These are phyloP conservation scores for Aphidoletes aphidimyza DNA, from an alignment of 2,888 invertebrate genomes.

Conservation along the genomic window DNA sequence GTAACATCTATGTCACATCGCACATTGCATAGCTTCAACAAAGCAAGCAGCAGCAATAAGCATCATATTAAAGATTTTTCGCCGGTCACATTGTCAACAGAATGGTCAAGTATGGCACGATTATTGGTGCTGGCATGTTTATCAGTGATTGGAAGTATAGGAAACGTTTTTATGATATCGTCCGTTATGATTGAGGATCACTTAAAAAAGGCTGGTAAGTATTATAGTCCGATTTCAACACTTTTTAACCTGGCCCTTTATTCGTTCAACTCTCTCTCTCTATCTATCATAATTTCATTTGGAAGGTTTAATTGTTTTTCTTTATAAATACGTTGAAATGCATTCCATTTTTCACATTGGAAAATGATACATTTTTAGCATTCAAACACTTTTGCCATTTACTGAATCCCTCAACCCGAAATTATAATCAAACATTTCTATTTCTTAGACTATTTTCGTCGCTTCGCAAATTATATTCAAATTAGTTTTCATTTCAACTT, in stretches of 20 bases:
- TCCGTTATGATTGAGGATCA: conserved; percentile 79
- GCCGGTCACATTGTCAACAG: conserved; percentile 73
- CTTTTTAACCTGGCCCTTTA: neutral
- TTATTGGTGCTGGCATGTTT: conserved; percentile 74
- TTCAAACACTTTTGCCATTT: too few species aligned
- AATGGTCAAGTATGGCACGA: conserved; percentile 76
- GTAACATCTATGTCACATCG: neutral
- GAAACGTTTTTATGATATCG: conserved; percentile 81
- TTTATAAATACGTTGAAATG: too few species aligned
- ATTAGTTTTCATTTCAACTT: neutral
- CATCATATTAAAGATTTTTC: conserved; percentile 65
- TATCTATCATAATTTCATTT: too few species aligned
- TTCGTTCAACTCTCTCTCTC: too few species aligned
- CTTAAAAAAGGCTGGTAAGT: conserved; percentile 73
- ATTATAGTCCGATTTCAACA: neutral
- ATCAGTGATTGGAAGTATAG: conserved; percentile 75
- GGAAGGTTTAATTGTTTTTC: too few species aligned
- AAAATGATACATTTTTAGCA: too few species aligned
- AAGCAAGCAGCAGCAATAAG: neutral
- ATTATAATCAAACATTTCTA: too few species aligned
- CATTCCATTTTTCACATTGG: too few species aligned
- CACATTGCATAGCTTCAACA: neutral
- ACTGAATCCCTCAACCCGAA: too few species aligned
- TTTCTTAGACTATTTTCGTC: too few species aligned
- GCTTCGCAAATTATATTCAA: neutral